Percentiles rank a stretch among this genome's conserved stretches.
These are phyloP conservation scores for Shargacucullia verbasci DNA, from an alignment of 2,888 invertebrate species.

Conservation along the genomic window DNA sequence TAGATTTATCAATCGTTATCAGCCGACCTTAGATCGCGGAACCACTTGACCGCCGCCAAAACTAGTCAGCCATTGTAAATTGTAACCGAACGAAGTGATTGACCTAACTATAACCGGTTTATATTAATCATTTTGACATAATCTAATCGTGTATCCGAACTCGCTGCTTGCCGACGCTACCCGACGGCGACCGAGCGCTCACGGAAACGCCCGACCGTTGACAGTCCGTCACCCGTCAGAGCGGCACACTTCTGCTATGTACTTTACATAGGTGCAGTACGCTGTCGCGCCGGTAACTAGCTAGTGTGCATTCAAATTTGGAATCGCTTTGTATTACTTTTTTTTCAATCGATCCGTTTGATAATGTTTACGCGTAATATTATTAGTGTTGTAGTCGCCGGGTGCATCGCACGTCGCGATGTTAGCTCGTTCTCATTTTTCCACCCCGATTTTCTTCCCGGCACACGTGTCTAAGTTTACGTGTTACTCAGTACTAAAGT, in stretches of 20 bases:
- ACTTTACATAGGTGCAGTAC: conserved; percentile 82
- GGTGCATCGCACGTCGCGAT: conserved; percentile 70
- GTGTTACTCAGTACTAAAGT: conserved; percentile 63
- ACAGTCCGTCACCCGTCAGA: conserved; percentile 86
- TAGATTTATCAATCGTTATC: conserved; percentile 53
- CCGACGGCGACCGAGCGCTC: conserved; percentile 64
- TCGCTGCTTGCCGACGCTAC: conserved; percentile 56
- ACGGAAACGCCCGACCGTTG: conserved; percentile 79
- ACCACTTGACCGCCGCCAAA: conserved; percentile 68
- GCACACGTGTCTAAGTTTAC: conserved; percentile 85
- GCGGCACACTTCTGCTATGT: conserved; percentile 82
- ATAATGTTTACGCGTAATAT: conserved; percentile 67
- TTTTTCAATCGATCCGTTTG: conserved; percentile 62
- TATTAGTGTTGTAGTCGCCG: conserved; percentile 59
- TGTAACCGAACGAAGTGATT: conserved; percentile 71
- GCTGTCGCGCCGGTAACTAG: conserved; percentile 78
- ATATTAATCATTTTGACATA: conserved; percentile 80
- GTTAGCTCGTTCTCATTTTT: conserved; percentile 57
- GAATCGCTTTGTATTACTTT: conserved; percentile 64
- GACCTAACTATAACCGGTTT: conserved; percentile 79
- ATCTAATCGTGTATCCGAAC: conserved; percentile 73
- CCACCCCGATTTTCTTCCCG: conserved; percentile 66
- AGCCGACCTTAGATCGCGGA: conserved; percentile 52
- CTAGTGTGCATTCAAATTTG: conserved; percentile 75
- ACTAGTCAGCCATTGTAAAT: conserved; percentile 52